Evolutionary conservation across 2,888 invertebrate species (phyloP), one percentile per base, ranked within the genome.

Genomic region (Agriopis marginaria): DNA sequence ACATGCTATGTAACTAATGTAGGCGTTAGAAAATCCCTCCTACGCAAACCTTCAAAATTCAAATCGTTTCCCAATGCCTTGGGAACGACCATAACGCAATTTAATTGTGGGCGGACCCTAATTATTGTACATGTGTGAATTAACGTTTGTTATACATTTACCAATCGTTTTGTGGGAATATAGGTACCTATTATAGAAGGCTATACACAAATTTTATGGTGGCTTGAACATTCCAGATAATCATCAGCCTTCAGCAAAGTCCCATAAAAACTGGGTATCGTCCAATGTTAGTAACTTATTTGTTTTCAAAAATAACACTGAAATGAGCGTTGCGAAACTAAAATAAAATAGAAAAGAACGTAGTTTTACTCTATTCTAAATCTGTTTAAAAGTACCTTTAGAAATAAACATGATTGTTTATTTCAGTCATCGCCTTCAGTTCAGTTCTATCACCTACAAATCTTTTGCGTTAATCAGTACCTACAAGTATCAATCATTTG

Each of bases 21-120:
- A 53, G 72, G 72, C 63, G 66, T 72, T 56, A 56, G 70, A 74
- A 74, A 68, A 66, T 17, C 32, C 51, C 71, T 63, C 72, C 74
- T 55, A 74, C 74, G 61, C 62, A 50, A 62, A 68, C 70, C 74
- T 72, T 72, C 59, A 23, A 58, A 59, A 62, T 67, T 56, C 58
- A 60, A 63, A 55, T n/a, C 47, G 11, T 72, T 66, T 63, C 64
- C 42, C 49, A 68, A 66, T n/a, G 17, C 7, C 51, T 59, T 69
- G 66, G 53, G 66, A 69, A 71, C 61, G 58, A 59, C 56, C 65
- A 58, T 66, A 53, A 65, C 56, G 60, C 58, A 44, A 60, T 62
- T 62, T 66, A 47, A 66, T 64, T 68, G 68, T 68, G 64, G 68
- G 68, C 50, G 63, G 68, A 5, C 0, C 7, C 49, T 60, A 14